phyloP scores from a whole-genome alignment of 2,113 vertebrate genomes.

The Halichoerus grypus region DNA sequence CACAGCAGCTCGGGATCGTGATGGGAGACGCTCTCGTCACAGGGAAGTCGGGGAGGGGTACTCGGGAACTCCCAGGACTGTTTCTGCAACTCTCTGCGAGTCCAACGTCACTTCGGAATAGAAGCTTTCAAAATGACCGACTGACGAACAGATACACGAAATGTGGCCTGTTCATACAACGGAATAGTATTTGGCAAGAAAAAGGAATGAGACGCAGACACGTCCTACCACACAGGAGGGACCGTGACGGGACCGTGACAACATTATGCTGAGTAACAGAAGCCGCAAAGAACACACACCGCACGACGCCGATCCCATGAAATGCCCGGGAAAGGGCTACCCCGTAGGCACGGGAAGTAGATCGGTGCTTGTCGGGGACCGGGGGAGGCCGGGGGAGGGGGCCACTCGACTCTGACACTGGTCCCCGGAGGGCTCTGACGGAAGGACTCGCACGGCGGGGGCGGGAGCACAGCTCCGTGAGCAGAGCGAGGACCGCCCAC shows the following conservation, averaged over 20 bases:
- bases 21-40: accelerated
- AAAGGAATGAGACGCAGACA: too few species aligned
- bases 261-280: accelerated
- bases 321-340: not conserved
- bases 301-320: accelerated
- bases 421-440: not conserved
- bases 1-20: accelerated
- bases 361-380: accelerated
- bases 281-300: accelerated
- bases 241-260: accelerated
- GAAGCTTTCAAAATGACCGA: not conserved
- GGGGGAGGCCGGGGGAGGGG: too few species aligned
- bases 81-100: not conserved
- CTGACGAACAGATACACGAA: not conserved
- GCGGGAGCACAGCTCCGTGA: accelerated
- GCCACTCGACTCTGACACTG: not conserved
- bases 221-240: accelerated
- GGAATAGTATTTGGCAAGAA: too few species aligned
- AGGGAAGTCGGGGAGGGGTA: accelerated
- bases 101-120: not conserved
- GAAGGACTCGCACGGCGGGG: not conserved
- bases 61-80: not conserved
- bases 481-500: accelerated
- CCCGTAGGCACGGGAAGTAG: accelerated
- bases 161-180: too few species aligned